Evolutionary conservation across 2,888 invertebrate species (phyloP), one percentile per base, ranked within the genome.

Genomic region (Athalia cordata): DNA sequence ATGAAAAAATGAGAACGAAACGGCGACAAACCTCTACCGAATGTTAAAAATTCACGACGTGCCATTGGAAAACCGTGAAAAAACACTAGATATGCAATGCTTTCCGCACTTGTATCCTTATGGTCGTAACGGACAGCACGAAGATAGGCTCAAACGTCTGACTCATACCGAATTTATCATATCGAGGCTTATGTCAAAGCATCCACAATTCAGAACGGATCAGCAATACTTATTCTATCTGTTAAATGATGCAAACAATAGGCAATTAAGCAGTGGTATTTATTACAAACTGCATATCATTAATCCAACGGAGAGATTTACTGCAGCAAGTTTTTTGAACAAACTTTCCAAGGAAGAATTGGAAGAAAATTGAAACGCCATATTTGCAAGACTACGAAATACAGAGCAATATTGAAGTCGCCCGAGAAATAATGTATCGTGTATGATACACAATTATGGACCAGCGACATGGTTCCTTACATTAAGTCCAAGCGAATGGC

Each of bases 171-270:
- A 81, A 66, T 82, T 79, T 67, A 82, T 84, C 15, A 84, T 83
- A 79, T 52, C 72, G 9, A 67, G 78, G 47, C 49, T 85, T 43
- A 79, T 78, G 79, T 85, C 84, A 5, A 78, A 29, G 29, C 29
- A 29, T 29, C 29, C 29, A 29, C 29, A 29, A 29, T 29, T 29
- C 29, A 29, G 29, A 77, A 43, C 79, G 62, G 82, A 85, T 77
- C 67, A 74, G 13, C 81, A 81, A 15, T 81, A 81, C 75, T n/a
- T 85, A 62, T 84, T 85, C 78, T 83, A 79, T 70, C 77, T 83
- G 52, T 67, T 84, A 62, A 81, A 85, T 68, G 79, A 83, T 49
- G 49, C 79, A n/a, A 84, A 83, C 77, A 79, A 81, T 11, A 75
- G 83, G 13, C 81, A 82, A 79, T 50, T 82, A 45, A 78, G 67